These are phyloP conservation scores for Megaceryle maxima DNA, from an alignment of 2,113 vertebrate species.

Conservation along the genomic window DNA sequence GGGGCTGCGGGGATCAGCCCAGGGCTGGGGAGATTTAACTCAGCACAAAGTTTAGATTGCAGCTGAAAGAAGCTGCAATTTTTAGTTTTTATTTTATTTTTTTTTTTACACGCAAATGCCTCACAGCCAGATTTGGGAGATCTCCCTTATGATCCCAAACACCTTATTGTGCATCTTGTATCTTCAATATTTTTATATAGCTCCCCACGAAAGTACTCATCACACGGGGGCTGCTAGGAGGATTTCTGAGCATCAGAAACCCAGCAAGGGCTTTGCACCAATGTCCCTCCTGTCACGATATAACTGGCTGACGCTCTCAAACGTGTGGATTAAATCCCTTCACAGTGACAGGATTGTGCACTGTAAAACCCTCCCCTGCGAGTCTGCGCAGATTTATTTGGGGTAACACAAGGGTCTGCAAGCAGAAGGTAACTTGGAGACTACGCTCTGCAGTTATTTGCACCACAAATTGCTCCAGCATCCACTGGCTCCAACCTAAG, in stretches of 20 bases:
- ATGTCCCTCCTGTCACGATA: not conserved
- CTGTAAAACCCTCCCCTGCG: not conserved
- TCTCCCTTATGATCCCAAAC: not conserved
- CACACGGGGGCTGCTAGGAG: not conserved
- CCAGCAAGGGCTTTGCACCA: not conserved
- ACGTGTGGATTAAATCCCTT: not conserved
- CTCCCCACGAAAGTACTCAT: not conserved
- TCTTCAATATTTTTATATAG: not conserved
- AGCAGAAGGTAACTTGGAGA: not conserved
- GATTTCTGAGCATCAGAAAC: not conserved
- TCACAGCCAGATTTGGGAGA: not conserved
- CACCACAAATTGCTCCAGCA: not conserved
- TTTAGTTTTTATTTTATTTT: not conserved
- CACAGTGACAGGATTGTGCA: not conserved
- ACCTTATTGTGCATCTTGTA: not conserved
- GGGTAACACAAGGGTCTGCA: not conserved
- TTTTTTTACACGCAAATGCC: not conserved
- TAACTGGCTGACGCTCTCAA: not conserved
- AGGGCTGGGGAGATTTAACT: constrained; percentile 46
- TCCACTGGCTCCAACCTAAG: not conserved
- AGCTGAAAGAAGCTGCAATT: constrained; percentile 1
- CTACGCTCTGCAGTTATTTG: not conserved
- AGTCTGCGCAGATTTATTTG: not conserved
- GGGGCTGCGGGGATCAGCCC: constrained; percentile 45
- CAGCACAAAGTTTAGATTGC: constrained; percentile 47